phyloP scores from a whole-genome alignment of 2,888 invertebrate genomes.

The Crossocerus cetratus region DNA sequence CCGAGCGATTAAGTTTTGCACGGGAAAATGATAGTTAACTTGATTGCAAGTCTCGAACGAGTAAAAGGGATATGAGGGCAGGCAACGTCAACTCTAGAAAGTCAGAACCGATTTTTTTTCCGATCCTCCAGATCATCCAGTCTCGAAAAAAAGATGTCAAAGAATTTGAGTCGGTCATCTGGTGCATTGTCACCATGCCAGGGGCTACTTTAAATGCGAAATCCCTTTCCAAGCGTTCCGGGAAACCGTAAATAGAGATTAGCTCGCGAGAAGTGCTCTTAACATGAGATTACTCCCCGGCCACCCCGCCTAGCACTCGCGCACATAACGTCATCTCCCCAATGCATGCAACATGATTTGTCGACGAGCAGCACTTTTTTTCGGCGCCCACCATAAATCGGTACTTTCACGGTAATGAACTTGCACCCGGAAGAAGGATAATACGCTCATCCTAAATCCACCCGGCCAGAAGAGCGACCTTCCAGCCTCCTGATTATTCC shows the following conservation, averaged over 20 bases:
- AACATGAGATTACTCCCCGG: slow-evolving; percentile 37
- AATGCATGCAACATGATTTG: slow-evolving; percentile 28
- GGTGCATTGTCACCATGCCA: slow-evolving; percentile 1
- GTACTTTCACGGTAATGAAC: slow-evolving; percentile 60
- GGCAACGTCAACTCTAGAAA: too few species aligned
- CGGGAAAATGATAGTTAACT: not conserved
- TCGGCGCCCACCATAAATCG: slow-evolving; percentile 50
- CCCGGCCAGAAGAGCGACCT: not conserved
- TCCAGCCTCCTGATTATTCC: not conserved
- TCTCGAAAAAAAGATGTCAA: too few species aligned
- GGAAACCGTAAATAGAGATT: slow-evolving; percentile 53
- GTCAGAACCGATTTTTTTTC: too few species aligned
- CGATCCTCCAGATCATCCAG: too few species aligned
- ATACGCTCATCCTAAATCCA: slow-evolving; percentile 10
- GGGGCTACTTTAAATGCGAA: slow-evolving; percentile 25
- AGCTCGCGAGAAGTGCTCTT: slow-evolving; percentile 46
- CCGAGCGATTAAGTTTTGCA: too few species aligned
- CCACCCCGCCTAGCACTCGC: slow-evolving; percentile 10
- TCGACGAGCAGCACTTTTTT: slow-evolving; percentile 14
- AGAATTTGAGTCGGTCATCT: not conserved
- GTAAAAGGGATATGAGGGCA: too few species aligned
- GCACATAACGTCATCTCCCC: too few species aligned
- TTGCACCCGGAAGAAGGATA: slow-evolving; percentile 42
- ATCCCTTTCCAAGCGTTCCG: slow-evolving; percentile 24
- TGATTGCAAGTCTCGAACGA: not conserved